A percentile compares a stretch with the other conserved stretches of the same genome.
Evolutionary conservation across 35 echinoderm and acorn worm species (phyloP).

Genomic region (Apostichopus californicus): DNA sequence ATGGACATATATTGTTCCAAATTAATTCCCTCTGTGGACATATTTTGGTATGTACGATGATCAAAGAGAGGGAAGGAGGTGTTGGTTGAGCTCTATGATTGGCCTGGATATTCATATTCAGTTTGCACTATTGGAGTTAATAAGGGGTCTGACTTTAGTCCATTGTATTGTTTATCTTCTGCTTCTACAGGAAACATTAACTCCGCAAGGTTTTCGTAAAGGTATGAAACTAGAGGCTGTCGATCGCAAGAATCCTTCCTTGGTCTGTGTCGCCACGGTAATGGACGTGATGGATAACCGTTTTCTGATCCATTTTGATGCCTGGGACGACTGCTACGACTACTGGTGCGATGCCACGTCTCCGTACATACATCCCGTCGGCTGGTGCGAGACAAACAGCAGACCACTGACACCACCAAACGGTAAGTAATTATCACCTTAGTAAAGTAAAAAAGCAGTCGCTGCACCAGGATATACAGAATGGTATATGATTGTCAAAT

Average conservation of each 20-base stretch:
- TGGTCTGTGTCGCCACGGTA: conserved; percentile 96
- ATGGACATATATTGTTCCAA: too few species aligned
- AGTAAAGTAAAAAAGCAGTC: too few species aligned
- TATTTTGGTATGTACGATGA: too few species aligned
- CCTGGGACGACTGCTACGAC: conserved; percentile 97
- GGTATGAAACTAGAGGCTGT: conserved; percentile 98
- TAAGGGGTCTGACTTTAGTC: too few species aligned
- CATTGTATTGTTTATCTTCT: neutral
- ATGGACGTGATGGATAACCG: conserved; percentile 91
- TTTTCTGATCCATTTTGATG: conserved; percentile 97
- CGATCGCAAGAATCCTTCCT: conserved; percentile 87
- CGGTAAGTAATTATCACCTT: conserved; percentile 53
- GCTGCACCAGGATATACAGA: too few species aligned
- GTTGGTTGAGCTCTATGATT: too few species aligned
- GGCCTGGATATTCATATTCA: too few species aligned
- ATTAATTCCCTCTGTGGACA: too few species aligned
- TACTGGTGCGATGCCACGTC: conserved; percentile 96
- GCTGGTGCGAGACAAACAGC: conserved; percentile 92
- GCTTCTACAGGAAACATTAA: conserved; percentile 60
- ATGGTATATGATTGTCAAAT: too few species aligned
- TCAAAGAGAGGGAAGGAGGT: too few species aligned
- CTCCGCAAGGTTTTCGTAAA: conserved; percentile 89
- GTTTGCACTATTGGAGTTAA: too few species aligned
- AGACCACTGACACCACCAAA: conserved; percentile 86
- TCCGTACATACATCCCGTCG: conserved; percentile 94